phyloP scores from a whole-genome alignment of 2,113 vertebrate species.

The Todiramphus saurophagus region DNA sequence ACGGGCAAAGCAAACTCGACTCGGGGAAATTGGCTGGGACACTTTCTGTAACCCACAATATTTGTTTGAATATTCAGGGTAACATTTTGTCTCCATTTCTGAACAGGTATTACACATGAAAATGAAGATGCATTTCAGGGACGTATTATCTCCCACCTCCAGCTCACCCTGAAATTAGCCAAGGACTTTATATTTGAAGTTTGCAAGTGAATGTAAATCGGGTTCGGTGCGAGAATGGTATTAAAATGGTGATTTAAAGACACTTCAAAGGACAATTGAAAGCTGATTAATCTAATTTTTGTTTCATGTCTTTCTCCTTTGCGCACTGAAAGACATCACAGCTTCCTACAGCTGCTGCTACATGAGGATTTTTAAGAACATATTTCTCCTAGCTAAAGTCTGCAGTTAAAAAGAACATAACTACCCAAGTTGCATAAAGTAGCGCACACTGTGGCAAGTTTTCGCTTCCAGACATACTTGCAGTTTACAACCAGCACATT shows the following conservation, averaged over 20 bases:
- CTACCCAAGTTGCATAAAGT: neutral
- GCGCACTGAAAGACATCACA: neutral
- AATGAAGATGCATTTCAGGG: constrained; percentile 26
- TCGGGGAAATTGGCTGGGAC: neutral
- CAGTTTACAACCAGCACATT: neutral
- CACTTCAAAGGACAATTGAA: constrained; percentile 55
- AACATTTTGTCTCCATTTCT: neutral
- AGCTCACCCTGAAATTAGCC: constrained; percentile 48
- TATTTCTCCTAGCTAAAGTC: neutral
- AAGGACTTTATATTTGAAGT: constrained; percentile 50
- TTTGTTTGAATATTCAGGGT: neutral
- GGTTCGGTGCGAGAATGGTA: constrained; percentile 13
- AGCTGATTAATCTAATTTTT: constrained; percentile 35
- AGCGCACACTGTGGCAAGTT: neutral
- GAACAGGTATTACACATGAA: constrained; percentile 18
- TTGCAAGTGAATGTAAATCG: constrained; percentile 64
- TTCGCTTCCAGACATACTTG: neutral
- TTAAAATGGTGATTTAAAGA: constrained; percentile 49
- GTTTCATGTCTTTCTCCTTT: constrained; percentile 38
- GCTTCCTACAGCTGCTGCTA: neutral
- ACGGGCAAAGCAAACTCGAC: too few species aligned
- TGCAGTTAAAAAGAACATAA: neutral
- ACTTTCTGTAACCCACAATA: neutral
- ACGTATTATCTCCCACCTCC: neutral
- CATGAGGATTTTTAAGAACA: neutral